These are phyloP conservation scores for Tinamus major DNA, from an alignment of 2,797 vertebrate species.

Conservation along the genomic window DNA sequence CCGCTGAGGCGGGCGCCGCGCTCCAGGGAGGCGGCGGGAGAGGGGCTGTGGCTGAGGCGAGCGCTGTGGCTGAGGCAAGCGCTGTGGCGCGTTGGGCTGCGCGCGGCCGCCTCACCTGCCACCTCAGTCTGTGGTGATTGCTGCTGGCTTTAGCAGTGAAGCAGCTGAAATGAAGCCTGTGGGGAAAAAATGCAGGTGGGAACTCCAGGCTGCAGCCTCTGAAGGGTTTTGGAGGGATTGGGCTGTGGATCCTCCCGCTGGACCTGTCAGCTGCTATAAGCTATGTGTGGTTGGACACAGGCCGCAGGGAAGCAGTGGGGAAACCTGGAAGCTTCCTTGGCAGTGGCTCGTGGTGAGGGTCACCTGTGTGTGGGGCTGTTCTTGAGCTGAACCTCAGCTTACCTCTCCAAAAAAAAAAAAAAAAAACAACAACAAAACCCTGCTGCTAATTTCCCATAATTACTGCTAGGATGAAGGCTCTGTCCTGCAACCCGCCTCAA, in stretches of 20 bases:
- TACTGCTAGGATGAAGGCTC: background rate
- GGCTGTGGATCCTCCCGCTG: background rate
- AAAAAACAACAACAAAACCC: no score
- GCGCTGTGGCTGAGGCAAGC: background rate
- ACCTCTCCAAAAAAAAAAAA: no score
- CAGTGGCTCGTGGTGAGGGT: background rate
- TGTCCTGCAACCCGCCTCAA: background rate
- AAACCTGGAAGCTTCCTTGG: background rate
- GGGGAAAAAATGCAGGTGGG: background rate
- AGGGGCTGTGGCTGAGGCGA: background rate
- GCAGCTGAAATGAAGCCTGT: background rate
- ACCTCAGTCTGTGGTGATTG: background rate
- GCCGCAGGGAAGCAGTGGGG: background rate
- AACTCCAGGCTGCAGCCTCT: background rate
- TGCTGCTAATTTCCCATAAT: no score
- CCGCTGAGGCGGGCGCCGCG: rapidly evolving
- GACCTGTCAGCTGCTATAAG: background rate
- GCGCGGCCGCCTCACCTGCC: rapidly evolving
- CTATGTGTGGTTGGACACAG: background rate
- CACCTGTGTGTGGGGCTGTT: background rate
- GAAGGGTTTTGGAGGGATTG: background rate
- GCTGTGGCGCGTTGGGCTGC: rapidly evolving
- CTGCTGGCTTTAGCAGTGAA: background rate
- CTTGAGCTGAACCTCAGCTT: background rate
- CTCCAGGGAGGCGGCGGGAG: background rate